Conservation (phyloP, 1,140 invertebrate genomes). For the Apis mellifera region DNA sequence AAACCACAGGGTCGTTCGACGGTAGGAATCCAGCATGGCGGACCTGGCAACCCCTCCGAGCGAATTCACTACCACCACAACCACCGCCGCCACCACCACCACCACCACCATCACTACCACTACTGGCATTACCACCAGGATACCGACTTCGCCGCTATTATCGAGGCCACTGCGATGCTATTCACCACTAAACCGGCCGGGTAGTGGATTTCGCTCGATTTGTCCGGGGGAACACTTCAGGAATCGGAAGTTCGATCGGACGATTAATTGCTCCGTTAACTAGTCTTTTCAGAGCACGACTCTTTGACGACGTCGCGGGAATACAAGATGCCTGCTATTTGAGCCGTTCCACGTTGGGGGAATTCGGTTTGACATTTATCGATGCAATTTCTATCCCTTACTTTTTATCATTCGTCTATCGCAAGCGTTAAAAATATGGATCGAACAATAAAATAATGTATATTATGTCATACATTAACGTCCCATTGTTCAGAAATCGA, state of each 20-base stretch:
- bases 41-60: conserved; percentile 53
- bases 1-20: conserved; percentile 62
- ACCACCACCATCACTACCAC: conserved; percentile 3
- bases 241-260: conserved; percentile 71
- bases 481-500: too few relatives aligned
- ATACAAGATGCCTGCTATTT: conserved; percentile 5
- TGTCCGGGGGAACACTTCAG: conserved; percentile 66
- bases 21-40: conserved; percentile 75
- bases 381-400: background rate
- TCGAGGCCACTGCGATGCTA: conserved; percentile 41
- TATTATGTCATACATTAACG: too few relatives aligned
- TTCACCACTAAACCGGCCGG: conserved; percentile 50
- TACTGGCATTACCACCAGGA: conserved; percentile 7
- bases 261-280: conserved; percentile 69
- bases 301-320: conserved; percentile 24
- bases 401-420: background rate
- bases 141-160: conserved; percentile 35
- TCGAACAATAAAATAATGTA: too few relatives aligned
- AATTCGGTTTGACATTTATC: background rate
- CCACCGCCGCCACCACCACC: conserved; percentile 18
- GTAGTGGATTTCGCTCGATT: conserved; percentile 62
- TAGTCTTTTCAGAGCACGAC: conserved; percentile 56
- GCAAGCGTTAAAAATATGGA: too few relatives aligned
- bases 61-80: conserved; percentile 48
- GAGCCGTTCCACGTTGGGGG: background rate